Base-by-base conservation (phyloP, 2,888 invertebrate species). In the Acronicta alni region DNA sequence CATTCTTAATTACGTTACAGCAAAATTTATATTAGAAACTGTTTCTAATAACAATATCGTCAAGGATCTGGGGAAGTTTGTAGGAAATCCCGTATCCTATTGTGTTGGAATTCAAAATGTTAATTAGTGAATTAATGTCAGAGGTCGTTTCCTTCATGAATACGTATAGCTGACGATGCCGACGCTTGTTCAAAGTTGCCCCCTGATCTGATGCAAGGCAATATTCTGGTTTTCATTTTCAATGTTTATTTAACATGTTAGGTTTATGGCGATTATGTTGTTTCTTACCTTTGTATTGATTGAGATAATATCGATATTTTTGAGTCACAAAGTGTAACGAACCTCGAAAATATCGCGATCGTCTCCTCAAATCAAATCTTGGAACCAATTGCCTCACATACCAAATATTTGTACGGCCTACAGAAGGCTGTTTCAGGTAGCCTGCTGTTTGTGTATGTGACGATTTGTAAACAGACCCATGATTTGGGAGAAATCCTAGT, bases 91-190 rank as follows among this genome's bases (percentile, higher is more conserved):
- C 81, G 82, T 82, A 82, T 82, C 81, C 82, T 82, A 86, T 87
- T 86, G 81, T 76, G 72, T 64, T 80, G 67, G 74, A 71, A 80
- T 75, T 72, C 71, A 77, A 87, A 87, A 89, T 89, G 88, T 85
- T 89, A 89, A 90, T 89, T 86, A 86, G 77, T 80, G 86, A 85
- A 87, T 89, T 85, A 87, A 86, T 87, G 83, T 78, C 78, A 74
- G 81, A 78, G 83, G 80, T 77, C 77, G 80, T 72, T 82, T 75
- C 79, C 82, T 82, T 80, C 75, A 80, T 84, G 82, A 83, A 83
- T 86, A 82, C 75, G 80, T 74, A 79, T 74, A 64, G 57, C 46
- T 58, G 61, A 75, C 64, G 73, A 74, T 75, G 57, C 46, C 59
- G 61, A 75, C 64, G 73, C 75, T 75, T 69, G 64, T 46, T 61